phyloP scores from a whole-genome alignment of 2,888 invertebrate species.

The Eulithis prunata region DNA sequence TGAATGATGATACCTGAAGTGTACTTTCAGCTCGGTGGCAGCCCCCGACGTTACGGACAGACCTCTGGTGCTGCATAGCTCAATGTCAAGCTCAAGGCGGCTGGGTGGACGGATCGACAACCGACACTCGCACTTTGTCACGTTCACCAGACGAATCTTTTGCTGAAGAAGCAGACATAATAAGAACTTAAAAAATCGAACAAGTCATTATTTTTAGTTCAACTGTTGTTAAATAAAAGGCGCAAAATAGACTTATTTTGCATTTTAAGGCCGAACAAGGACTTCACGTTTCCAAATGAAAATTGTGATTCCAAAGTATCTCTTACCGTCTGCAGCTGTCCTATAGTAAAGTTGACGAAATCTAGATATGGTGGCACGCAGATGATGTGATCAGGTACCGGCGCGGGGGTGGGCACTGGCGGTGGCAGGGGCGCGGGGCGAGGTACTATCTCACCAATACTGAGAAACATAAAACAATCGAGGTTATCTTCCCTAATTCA shows the following conservation, averaged over 20 bases:
- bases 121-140: slow-evolving; percentile 54
- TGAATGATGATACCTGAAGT: slow-evolving; percentile 46
- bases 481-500: no score
- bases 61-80: slow-evolving; percentile 54
- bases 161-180: slow-evolving; percentile 45
- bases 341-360: slow-evolving; percentile 68
- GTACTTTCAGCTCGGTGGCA: slow-evolving; percentile 54
- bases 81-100: slow-evolving; percentile 55
- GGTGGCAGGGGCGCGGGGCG: slow-evolving; percentile 32
- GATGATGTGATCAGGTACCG: slow-evolving; percentile 51
- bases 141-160: slow-evolving; percentile 62
- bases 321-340: slow-evolving; percentile 58
- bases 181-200: no score
- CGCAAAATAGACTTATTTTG: no score
- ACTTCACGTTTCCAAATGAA: no score
- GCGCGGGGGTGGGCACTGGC: slow-evolving; percentile 27
- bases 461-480: slow-evolving; percentile 31
- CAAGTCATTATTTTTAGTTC: no score
- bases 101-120: slow-evolving; percentile 56
- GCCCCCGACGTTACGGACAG: slow-evolving; percentile 64
- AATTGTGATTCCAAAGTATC: no score
- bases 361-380: slow-evolving; percentile 63
- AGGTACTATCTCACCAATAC: slow-evolving; percentile 50
- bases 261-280: no score
- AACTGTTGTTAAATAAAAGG: no score